These are phyloP conservation scores for Aelia acuminata DNA, from an alignment of 2,888 invertebrate species.

Conservation along the genomic window DNA sequence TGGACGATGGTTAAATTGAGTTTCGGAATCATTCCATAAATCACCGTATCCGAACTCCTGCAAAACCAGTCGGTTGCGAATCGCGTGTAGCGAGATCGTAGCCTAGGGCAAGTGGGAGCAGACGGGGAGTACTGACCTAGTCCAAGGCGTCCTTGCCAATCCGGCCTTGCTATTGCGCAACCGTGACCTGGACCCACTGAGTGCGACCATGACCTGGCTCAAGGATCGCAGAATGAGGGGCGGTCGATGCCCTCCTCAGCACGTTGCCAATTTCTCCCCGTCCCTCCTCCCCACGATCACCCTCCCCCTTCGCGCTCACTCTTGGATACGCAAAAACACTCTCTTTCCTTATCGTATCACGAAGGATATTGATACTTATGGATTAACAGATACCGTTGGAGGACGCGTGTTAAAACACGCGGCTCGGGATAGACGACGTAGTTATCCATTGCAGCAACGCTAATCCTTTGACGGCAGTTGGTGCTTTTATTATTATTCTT, in stretches of 20 bases:
- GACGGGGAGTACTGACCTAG: constrained; percentile 46
- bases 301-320: background rate
- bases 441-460: background rate
- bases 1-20: background rate
- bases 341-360: background rate
- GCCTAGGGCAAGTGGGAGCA: background rate
- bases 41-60: background rate
- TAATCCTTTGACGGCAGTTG: background rate
- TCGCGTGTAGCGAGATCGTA: background rate
- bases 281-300: too few relatives aligned
- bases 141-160: constrained; percentile 50
- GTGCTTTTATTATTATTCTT: background rate
- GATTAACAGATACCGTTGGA: constrained; percentile 5
- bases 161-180: constrained; percentile 45
- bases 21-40: background rate
- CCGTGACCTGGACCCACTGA: constrained; percentile 36
- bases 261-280: constrained; percentile 29
- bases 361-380: background rate
- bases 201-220: constrained; percentile 15
- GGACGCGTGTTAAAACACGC: constrained; percentile 4
- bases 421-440: background rate
- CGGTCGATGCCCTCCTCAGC: constrained; percentile 27
- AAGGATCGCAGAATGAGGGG: constrained; percentile 37
- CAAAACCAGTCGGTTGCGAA: background rate
- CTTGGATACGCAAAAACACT: background rate